Percentiles rank a stretch among this genome's conserved stretches.
Conservation (phyloP, 2,113 vertebrate genomes). For the Probosciger aterrimus region DNA sequence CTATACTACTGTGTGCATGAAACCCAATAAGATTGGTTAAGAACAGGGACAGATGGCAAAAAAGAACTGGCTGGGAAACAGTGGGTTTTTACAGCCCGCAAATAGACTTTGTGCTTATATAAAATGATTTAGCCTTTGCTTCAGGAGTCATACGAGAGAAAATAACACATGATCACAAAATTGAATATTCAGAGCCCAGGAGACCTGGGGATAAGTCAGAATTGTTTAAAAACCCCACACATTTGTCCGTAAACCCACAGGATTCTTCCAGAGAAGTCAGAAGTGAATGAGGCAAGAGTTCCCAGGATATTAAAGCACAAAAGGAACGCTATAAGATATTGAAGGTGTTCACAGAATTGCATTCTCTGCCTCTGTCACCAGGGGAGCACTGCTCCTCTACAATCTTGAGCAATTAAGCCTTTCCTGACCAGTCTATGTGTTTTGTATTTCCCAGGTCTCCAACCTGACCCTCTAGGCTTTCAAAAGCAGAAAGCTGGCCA, state of each 20-base stretch:
- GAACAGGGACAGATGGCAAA: conserved; percentile 55
- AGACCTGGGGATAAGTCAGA: background rate
- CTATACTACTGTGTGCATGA: background rate
- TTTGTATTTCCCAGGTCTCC: background rate
- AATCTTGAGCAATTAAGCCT: background rate
- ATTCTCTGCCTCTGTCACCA: background rate
- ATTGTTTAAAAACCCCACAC: background rate
- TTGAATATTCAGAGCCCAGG: background rate
- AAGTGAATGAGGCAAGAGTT: background rate
- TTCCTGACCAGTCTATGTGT: background rate
- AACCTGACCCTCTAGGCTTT: background rate
- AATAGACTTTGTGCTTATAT: conserved; percentile 40
- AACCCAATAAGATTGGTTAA: background rate
- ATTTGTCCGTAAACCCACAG: background rate
- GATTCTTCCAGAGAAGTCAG: background rate
- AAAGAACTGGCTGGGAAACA: conserved; percentile 24
- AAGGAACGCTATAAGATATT: background rate
- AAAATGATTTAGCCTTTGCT: conserved; percentile 50
- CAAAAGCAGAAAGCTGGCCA: background rate
- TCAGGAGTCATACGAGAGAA: conserved; percentile 26
- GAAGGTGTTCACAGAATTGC: background rate
- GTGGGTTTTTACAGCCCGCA: conserved; percentile 47
- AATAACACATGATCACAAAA: conserved; percentile 17
- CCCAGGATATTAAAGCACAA: background rate
- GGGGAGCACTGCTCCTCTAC: background rate